Evolutionary conservation across 2,888 invertebrate genomes (phyloP).

Genomic region (Prosopocoilus inquinatus): DNA sequence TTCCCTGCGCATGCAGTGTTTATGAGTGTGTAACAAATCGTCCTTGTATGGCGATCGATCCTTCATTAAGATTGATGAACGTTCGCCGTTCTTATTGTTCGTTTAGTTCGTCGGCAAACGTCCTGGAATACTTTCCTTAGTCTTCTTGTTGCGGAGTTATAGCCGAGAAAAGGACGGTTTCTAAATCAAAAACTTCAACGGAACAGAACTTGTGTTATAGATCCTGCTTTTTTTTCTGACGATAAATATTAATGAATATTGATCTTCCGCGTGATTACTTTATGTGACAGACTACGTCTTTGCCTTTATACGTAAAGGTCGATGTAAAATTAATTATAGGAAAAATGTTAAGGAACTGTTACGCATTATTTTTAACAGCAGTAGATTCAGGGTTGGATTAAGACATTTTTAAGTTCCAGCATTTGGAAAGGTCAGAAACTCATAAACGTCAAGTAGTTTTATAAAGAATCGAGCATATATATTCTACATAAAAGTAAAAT

Average conservation of each 20-base stretch:
- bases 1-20: constrained; percentile 36
- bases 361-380: too few species aligned
- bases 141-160: constrained; percentile 11
- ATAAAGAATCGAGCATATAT: too few species aligned
- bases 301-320: too few species aligned
- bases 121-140: constrained; percentile 22
- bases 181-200: constrained; percentile 4
- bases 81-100: constrained; percentile 32
- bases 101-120: constrained; percentile 19
- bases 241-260: constrained; percentile 2
- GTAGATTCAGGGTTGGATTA: too few species aligned
- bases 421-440: too few species aligned
- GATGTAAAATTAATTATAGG: too few species aligned
- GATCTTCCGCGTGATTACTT: neutral
- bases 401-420: too few species aligned
- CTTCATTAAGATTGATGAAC: constrained; percentile 42
- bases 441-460: too few species aligned
- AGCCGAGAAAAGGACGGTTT: constrained; percentile 11
- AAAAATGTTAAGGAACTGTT: too few species aligned
- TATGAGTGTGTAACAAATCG: constrained; percentile 41
- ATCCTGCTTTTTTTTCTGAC: neutral
- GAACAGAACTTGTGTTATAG: neutral
- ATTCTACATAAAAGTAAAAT: too few species aligned
- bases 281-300: too few species aligned
- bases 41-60: constrained; percentile 39